Conservation (phyloP, 2,888 invertebrate species). For the Stomorhina lunata region DNA sequence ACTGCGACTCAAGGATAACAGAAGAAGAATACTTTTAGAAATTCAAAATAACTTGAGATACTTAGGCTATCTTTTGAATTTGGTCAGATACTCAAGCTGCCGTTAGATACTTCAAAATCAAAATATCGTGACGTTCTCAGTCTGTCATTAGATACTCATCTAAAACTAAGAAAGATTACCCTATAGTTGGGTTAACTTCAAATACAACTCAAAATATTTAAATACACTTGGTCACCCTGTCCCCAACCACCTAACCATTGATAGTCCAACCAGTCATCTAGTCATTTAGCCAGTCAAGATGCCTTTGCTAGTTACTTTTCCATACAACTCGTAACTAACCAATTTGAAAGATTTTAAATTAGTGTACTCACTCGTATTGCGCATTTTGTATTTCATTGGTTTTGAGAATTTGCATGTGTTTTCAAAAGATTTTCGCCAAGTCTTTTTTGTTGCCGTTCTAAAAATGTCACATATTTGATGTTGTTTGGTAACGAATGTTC, state of each 20-base stretch:
- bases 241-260: not conserved
- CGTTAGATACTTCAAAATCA: no score
- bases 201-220: no score
- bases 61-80: no score
- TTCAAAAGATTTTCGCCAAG: slow-evolving; percentile 12
- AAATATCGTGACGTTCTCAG: no score
- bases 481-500: slow-evolving; percentile 17
- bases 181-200: no score
- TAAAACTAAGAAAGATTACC: no score
- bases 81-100: no score
- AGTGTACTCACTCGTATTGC: slow-evolving; percentile 22
- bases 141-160: no score
- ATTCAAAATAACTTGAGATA: no score
- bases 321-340: slow-evolving; percentile 27
- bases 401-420: slow-evolving; percentile 60
- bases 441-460: slow-evolving; percentile 48
- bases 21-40: no score
- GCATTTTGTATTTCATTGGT: slow-evolving; percentile 23
- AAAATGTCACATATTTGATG: slow-evolving; percentile 58
- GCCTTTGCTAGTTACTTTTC: no score
- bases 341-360: slow-evolving; percentile 59
- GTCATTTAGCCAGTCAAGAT: slow-evolving; percentile 21
- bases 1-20: no score
- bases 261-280: not conserved
- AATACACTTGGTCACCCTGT: slow-evolving; percentile 10